Conservation (phyloP, 2,113 vertebrate genomes). For the Bostrychus sinensis region DNA sequence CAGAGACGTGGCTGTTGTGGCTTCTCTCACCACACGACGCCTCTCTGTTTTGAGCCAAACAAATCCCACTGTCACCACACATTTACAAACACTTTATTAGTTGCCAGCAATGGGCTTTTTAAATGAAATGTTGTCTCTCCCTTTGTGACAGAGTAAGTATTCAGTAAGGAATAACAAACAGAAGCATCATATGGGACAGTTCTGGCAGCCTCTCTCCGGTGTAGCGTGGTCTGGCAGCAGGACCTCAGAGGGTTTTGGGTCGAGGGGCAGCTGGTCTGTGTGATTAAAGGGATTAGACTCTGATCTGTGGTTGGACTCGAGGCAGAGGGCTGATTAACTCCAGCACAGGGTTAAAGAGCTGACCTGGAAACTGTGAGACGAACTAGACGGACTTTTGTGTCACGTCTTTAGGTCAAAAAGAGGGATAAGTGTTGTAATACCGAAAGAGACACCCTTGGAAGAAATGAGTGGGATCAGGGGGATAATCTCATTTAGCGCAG, state of each 20-base stretch:
- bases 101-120: background rate
- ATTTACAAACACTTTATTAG: conserved; percentile 27
- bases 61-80: conserved; percentile 21
- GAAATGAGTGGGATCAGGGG: background rate
- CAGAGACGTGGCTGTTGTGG: conserved; percentile 4
- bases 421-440: conserved; percentile 24
- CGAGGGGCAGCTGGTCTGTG: conserved; percentile 18
- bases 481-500: no score
- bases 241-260: conserved; percentile 40
- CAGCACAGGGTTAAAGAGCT: conserved; percentile 53
- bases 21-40: conserved; percentile 10
- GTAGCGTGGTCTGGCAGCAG: conserved; percentile 34
- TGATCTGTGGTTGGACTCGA: no score
- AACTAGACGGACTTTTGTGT: conserved; percentile 25
- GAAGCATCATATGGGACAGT: no score
- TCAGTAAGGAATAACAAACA: no score
- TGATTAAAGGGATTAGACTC: conserved; percentile 60
- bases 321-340: conserved; percentile 47
- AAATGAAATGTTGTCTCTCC: background rate
- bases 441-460: background rate
- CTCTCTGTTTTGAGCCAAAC: conserved; percentile 11
- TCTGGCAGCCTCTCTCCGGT: conserved; percentile 28
- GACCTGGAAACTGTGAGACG: no score
- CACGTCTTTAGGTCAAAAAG: conserved; percentile 30
- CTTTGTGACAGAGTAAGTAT: no score